Evolutionary conservation across 2,113 vertebrate species (phyloP), one percentile per base, ranked within the genome.

Genomic region (Calonectris borealis): DNA sequence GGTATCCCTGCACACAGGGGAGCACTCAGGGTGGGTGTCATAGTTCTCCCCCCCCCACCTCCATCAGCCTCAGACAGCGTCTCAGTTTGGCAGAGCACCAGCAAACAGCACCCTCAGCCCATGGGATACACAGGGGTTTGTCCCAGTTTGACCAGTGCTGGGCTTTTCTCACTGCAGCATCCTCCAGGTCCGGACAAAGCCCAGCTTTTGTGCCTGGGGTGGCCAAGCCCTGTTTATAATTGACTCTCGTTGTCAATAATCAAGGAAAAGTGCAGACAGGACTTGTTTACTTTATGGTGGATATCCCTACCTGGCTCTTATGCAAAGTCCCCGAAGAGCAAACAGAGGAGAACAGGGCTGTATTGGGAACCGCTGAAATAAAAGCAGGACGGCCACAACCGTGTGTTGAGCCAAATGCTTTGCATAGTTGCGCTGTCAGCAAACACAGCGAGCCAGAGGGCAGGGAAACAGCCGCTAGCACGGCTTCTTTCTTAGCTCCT

Each of bases 381-480:
- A 69, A 87, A 88, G 49, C 82, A 38, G 58, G 32, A 36, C 0
- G 1, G 78, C 60, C 71, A 58, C 8, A 3, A 29, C 12, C 12
- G 36, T 11, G 31, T 36, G 61, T 19, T 0, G 5, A 93, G 89
- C 78, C n/a, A 72, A 78, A 91, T 94, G 78, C 89, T 96, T 94
- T 31, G 62, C 96, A 94, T 96, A 93, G 84, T 83, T 96, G 84
- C 10, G 11, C 81, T 79, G 84, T 95, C 94, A 91, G 93, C 95
- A 93, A 88, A 90, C 70, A 31, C 65, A 62, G 86, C 6, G 34
- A 94, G 84, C 73, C 90, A 69, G 93, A 61, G 78, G 91, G 93
- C 81, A 91, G 87, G 75, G 71, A 87, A 86, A 38, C 87, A 94
- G 86, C 58, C 4, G 0, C 71, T 75, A 52, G 85, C 73, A 48